Conservation (phyloP, 2,113 vertebrate species). For the Hucho hucho region DNA sequence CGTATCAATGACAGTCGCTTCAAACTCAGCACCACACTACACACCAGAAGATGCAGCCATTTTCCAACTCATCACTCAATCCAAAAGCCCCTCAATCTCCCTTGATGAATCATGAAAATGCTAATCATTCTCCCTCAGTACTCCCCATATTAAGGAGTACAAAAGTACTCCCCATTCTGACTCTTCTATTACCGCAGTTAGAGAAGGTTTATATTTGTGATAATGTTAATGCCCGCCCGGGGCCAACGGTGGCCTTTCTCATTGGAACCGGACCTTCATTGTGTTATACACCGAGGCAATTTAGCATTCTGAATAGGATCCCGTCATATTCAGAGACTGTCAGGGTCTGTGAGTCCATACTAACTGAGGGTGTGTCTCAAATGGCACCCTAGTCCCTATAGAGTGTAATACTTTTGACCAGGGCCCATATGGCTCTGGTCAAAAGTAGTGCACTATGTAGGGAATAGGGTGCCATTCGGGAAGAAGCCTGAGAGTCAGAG, state of each 20-base stretch:
- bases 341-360: slow-evolving; percentile 5
- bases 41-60: neutral
- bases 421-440: no score
- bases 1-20: neutral
- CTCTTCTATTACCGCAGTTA: slow-evolving; percentile 43
- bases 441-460: no score
- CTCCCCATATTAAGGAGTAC: neutral
- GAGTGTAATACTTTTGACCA: no score
- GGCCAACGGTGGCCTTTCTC: slow-evolving; percentile 53
- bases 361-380: slow-evolving; percentile 31
- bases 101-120: neutral
- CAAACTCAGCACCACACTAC: neutral
- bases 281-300: slow-evolving; percentile 41
- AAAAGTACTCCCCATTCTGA: slow-evolving; percentile 31
- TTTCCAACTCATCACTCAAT: neutral
- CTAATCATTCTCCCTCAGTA: neutral
- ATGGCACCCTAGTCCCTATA: no score
- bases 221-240: slow-evolving; percentile 63
- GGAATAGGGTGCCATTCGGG: no score
- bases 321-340: no score
- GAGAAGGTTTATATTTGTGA: slow-evolving; percentile 55
- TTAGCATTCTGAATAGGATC: slow-evolving; percentile 44
- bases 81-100: neutral
- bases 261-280: slow-evolving; percentile 38
- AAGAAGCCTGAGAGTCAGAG: slow-evolving; percentile 38